phyloP scores from a whole-genome alignment of 1,140 invertebrate genomes.

The Lucilia cuprina region DNA sequence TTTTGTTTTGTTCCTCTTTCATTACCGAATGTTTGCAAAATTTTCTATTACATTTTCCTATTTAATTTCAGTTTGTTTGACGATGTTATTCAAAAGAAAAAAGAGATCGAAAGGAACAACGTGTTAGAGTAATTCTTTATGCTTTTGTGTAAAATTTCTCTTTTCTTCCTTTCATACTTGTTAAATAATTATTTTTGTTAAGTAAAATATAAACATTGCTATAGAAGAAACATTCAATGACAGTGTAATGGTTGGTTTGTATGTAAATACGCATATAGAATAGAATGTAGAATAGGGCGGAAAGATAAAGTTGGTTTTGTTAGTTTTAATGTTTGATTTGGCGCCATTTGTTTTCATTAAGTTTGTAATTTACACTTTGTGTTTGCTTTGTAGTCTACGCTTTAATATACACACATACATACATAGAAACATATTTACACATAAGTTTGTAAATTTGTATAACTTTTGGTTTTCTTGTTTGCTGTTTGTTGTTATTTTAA shows the following conservation, averaged over 20 bases:
- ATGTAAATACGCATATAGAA: too few species aligned
- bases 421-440: not conserved
- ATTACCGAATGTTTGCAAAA: not conserved
- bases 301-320: not conserved
- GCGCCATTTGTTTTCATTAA: slow-evolving; percentile 31
- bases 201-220: not conserved
- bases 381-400: slow-evolving; percentile 1
- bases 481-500: not conserved
- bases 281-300: not conserved
- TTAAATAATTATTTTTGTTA: not conserved
- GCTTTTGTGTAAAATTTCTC: not conserved
- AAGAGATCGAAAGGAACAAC: not conserved
- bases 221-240: not conserved
- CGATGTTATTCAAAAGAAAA: not conserved
- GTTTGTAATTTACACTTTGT: slow-evolving; percentile 20
- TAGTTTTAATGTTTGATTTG: slow-evolving; percentile 33
- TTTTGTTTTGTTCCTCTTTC: not conserved
- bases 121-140: not conserved
- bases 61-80: not conserved
- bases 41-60: not conserved
- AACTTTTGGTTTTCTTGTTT: not conserved
- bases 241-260: not conserved
- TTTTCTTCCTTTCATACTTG: not conserved
- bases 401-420: not conserved
- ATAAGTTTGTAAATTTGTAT: not conserved